Conservation (phyloP, 2,113 vertebrate species). For the Amblyopsis rosae region DNA sequence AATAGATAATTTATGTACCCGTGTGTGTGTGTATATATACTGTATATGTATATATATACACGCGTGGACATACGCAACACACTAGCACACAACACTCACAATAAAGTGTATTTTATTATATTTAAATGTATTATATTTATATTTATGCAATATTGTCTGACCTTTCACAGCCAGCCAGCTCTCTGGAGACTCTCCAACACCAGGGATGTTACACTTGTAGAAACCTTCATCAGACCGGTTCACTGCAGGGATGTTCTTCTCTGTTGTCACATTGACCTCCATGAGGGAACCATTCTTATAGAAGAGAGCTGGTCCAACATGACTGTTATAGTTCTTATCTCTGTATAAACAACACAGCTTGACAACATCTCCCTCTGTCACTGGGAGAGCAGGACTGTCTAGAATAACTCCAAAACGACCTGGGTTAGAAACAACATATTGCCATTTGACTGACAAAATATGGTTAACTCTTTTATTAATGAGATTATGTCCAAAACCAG, state of each 20-base stretch:
- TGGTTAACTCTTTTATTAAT: neutral
- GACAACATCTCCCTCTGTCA: neutral
- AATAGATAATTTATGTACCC: too few relatives aligned
- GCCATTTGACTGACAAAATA: neutral
- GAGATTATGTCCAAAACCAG: neutral
- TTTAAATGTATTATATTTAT: too few relatives aligned
- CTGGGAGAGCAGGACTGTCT: neutral
- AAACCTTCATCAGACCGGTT: neutral
- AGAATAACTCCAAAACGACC: neutral
- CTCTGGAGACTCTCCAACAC: slow-evolving; percentile 1
- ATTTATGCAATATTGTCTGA: neutral
- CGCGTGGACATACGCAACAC: too few relatives aligned
- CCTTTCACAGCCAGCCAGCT: slow-evolving; percentile 30
- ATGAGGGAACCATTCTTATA: too few relatives aligned
- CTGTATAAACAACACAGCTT: too few relatives aligned
- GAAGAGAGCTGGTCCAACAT: too few relatives aligned
- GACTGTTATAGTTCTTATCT: too few relatives aligned
- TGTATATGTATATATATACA: too few relatives aligned
- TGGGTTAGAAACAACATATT: neutral
- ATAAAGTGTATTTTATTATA: too few relatives aligned
- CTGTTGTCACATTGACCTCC: too few relatives aligned
- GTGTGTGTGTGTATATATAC: too few relatives aligned
- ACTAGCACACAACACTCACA: too few relatives aligned
- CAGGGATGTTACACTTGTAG: neutral
- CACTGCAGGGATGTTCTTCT: neutral